Evolutionary conservation across 2,797 vertebrate species (phyloP).

Genomic region (Falco cherrug): DNA sequence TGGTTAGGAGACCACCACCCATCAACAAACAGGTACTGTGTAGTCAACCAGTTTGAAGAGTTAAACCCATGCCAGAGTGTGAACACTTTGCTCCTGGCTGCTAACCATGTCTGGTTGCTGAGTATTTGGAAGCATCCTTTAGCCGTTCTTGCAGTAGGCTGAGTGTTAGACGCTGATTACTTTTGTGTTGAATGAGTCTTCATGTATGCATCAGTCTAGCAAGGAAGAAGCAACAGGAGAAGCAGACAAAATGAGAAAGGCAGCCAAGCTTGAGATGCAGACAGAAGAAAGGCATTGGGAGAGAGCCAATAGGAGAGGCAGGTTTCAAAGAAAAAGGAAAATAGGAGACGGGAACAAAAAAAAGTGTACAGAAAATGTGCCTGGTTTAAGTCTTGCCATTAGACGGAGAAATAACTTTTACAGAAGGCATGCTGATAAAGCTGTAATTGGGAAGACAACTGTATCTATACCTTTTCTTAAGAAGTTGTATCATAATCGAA

Average conservation of each 20-base stretch:
- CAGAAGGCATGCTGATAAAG: conserved; percentile 24
- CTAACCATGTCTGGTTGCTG: not conserved
- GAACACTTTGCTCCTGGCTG: not conserved
- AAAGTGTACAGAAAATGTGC: conserved; percentile 1
- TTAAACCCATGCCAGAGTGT: not conserved
- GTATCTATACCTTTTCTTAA: conserved; percentile 36
- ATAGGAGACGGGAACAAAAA: conserved; percentile 8
- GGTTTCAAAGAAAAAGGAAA: conserved; percentile 60
- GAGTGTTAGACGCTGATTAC: conserved; percentile 5
- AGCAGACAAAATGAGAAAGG: conserved; percentile 64
- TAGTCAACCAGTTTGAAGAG: not conserved
- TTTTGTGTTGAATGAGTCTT: conserved; percentile 27
- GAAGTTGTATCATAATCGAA: conserved; percentile 30
- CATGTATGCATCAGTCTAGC: not conserved
- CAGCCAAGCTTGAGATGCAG: conserved; percentile 65
- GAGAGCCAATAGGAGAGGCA: conserved; percentile 59
- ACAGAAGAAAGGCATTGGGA: conserved; percentile 50
- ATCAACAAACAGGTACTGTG: not conserved
- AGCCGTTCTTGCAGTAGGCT: not conserved
- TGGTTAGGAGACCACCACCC: not conserved
- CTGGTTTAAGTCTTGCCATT: conserved; percentile 36
- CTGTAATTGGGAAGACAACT: conserved; percentile 51
- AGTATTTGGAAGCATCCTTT: not conserved
- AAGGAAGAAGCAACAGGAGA: conserved; percentile 58
- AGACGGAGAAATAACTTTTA: conserved; percentile 32